Conservation (phyloP, 2,113 vertebrate genomes). For the Archocentrus centrarchus region DNA sequence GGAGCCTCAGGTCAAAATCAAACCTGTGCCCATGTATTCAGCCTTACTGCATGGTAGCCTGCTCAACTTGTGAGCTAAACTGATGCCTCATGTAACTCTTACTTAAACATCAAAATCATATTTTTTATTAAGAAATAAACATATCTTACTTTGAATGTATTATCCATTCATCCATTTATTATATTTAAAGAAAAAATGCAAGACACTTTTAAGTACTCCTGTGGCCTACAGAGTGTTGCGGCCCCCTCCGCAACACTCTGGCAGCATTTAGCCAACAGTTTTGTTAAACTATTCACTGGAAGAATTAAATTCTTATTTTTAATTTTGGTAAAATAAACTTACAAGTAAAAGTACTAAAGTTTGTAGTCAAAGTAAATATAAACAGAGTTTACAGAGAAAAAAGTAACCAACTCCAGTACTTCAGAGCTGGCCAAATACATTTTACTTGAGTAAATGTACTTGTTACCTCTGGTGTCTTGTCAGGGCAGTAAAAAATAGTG, state of each 20-base stretch:
- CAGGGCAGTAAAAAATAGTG: conserved; percentile 41
- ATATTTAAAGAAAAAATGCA: background rate
- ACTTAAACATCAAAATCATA: too few relatives aligned
- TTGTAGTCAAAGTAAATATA: background rate
- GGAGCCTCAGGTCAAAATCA: background rate
- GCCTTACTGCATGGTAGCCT: background rate
- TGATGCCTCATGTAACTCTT: too few relatives aligned
- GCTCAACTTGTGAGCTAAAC: too few relatives aligned
- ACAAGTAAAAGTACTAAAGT: background rate
- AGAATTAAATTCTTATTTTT: background rate
- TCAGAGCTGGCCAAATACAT: background rate
- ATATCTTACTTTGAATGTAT: too few relatives aligned
- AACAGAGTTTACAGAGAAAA: background rate
- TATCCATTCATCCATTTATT: background rate
- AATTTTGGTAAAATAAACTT: too few relatives aligned
- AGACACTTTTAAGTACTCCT: background rate
- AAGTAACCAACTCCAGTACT: background rate
- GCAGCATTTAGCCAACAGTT: background rate
- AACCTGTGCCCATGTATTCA: background rate
- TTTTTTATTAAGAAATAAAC: too few relatives aligned
- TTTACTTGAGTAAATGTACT: conserved; percentile 23
- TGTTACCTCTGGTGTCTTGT: conserved; percentile 45
- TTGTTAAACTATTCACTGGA: background rate
- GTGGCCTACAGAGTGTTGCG: too few relatives aligned
- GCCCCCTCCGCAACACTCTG: background rate